These are phyloP conservation scores for Antheraea assamensis DNA, from an alignment of 2,888 invertebrate species.

Conservation along the genomic window DNA sequence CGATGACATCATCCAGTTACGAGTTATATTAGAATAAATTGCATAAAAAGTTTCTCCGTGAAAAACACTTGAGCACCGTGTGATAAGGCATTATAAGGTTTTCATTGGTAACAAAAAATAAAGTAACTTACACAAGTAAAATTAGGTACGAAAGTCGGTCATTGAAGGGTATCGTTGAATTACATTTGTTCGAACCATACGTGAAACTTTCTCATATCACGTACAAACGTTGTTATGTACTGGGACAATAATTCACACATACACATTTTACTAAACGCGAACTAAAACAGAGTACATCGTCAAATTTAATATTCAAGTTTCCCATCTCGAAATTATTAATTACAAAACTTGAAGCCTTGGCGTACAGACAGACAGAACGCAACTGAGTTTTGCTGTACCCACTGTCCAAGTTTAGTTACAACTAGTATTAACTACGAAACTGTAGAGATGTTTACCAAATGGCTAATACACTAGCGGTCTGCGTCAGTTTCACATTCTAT, in stretches of 20 bases:
- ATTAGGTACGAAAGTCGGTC: neutral
- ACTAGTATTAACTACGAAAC: slow-evolving; percentile 38
- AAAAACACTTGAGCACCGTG: too few relatives aligned
- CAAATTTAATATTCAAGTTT: slow-evolving; percentile 17
- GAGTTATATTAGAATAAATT: too few relatives aligned
- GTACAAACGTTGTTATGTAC: neutral
- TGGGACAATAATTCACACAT: slow-evolving; percentile 8
- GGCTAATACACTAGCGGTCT: neutral
- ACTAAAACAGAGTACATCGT: neutral
- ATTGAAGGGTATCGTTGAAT: neutral
- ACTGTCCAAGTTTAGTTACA: slow-evolving; percentile 46
- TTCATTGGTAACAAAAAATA: neutral
- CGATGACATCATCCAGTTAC: too few relatives aligned
- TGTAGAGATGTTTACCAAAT: slow-evolving; percentile 25
- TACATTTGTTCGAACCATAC: slow-evolving; percentile 12
- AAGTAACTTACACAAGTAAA: neutral
- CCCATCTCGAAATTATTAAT: slow-evolving; percentile 18
- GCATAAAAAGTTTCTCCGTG: too few relatives aligned
- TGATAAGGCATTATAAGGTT: neutral
- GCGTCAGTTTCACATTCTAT: neutral
- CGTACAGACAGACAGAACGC: slow-evolving; percentile 6
- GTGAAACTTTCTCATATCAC: slow-evolving; percentile 8
- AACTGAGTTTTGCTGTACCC: slow-evolving; percentile 26
- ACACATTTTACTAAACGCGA: slow-evolving; percentile 13
- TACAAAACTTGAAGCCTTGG: slow-evolving; percentile 13